Evolutionary conservation across 2,113 vertebrate genomes (phyloP).

Genomic region (Alouatta palliata): DNA sequence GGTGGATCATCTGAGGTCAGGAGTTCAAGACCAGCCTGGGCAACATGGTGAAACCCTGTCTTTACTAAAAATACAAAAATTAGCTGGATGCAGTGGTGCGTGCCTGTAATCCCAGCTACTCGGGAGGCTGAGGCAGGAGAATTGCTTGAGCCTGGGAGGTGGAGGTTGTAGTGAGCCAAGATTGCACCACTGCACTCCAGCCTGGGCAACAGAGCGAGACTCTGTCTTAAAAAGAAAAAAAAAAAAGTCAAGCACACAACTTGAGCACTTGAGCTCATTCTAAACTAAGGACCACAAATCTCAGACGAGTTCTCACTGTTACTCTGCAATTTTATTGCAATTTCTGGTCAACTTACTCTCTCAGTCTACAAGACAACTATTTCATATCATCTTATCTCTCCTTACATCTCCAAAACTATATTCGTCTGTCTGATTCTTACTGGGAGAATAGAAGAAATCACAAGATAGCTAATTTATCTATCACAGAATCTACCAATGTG

Average conservation of each 20-base stretch:
- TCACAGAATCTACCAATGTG: background rate
- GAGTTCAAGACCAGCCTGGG: no score
- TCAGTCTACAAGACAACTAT: background rate
- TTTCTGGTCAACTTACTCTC: background rate
- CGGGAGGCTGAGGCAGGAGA: no score
- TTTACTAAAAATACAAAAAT: no score
- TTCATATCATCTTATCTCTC: background rate
- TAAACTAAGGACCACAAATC: background rate
- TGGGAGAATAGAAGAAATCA: background rate
- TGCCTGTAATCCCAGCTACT: no score
- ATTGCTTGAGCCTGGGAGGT: no score
- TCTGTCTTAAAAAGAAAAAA: no score
- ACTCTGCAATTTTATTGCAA: background rate
- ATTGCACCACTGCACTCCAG: no score
- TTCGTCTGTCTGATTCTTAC: background rate
- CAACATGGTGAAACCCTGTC: no score
- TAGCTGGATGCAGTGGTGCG: fast-evolving
- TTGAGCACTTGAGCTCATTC: background rate
- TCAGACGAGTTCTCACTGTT: background rate
- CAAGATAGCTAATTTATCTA: background rate
- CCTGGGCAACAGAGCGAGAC: no score
- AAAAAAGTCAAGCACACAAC: background rate
- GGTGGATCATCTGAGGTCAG: no score
- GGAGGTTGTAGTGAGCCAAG: no score
- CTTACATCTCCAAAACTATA: background rate